phyloP scores from a whole-genome alignment of 2,113 vertebrate species.

The Elgaria multicarinata region DNA sequence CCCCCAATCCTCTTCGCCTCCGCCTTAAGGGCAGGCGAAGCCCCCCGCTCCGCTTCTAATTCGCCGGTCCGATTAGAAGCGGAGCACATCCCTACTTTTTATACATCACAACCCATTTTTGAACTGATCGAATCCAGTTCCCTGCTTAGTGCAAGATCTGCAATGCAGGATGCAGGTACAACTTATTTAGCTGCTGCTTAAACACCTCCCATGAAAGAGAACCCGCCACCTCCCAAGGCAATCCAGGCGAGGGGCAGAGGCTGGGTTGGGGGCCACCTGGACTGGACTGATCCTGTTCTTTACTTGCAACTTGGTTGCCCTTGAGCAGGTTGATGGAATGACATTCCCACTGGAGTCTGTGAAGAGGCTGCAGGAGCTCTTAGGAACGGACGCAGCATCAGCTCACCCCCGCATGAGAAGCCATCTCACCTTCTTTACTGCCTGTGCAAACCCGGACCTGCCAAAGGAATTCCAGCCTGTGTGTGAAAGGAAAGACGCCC shows the following conservation, averaged over 20 bases:
- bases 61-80: too few relatives aligned
- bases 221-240: background rate
- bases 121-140: too few relatives aligned
- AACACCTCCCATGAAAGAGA: background rate
- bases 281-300: background rate
- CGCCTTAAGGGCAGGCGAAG: too few relatives aligned
- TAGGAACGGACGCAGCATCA: background rate
- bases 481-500: background rate
- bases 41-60: too few relatives aligned
- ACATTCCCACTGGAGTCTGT: slow-evolving; percentile 4
- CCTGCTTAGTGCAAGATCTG: too few relatives aligned
- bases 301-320: background rate
- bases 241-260: background rate
- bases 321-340: slow-evolving; percentile 16
- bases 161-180: too few relatives aligned
- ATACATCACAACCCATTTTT: too few relatives aligned
- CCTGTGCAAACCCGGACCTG: background rate
- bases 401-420: too few relatives aligned
- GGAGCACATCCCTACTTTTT: too few relatives aligned
- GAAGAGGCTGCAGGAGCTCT: slow-evolving; percentile 14
- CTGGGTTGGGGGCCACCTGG: background rate
- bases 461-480: background rate
- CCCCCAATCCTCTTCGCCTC: too few relatives aligned
- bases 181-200: too few relatives aligned
- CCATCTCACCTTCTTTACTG: background rate